phyloP scores from a whole-genome alignment of 2,888 invertebrate genomes.

The Sericinus montela region DNA sequence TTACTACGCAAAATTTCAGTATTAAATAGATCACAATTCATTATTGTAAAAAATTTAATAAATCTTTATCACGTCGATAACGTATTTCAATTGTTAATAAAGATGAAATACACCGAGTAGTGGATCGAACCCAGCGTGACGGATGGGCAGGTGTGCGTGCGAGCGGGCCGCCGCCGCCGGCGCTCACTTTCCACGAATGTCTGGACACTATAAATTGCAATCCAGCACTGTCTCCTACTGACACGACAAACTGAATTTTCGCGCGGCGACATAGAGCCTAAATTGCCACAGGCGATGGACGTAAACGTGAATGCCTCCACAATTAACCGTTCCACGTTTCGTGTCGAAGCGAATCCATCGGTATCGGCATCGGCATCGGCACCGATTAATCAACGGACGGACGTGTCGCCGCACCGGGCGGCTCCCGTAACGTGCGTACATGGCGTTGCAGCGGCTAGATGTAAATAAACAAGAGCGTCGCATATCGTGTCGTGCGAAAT shows the following conservation, averaged over 20 bases:
- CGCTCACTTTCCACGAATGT: slow-evolving; percentile 46
- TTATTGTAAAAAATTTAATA: no score
- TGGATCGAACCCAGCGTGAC: slow-evolving; percentile 42
- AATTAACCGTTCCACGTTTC: slow-evolving; percentile 48
- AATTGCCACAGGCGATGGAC: slow-evolving; percentile 20
- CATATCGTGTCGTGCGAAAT: slow-evolving; percentile 40
- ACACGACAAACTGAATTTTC: slow-evolving; percentile 24
- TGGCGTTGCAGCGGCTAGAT: slow-evolving; percentile 10
- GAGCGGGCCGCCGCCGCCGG: slow-evolving; percentile 26
- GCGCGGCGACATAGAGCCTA: slow-evolving; percentile 28
- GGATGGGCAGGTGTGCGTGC: slow-evolving; percentile 53
- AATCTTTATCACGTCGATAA: slow-evolving; percentile 18
- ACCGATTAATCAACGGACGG: slow-evolving; percentile 5
- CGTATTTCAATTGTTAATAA: slow-evolving; percentile 21
- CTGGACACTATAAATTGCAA: slow-evolving; percentile 42
- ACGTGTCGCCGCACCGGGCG: slow-evolving; percentile 3
- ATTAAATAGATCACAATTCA: no score
- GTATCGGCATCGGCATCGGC: slow-evolving; percentile 34
- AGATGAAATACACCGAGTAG: slow-evolving; percentile 25
- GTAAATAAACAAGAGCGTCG: slow-evolving; percentile 38
- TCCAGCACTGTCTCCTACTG: slow-evolving; percentile 23
- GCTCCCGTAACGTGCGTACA: slow-evolving; percentile 2
- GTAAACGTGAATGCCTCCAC: slow-evolving; percentile 43
- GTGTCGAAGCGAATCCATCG: slow-evolving; percentile 41
- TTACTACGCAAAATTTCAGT: no score